Evolutionary conservation across 2,113 vertebrate species (phyloP), one percentile per base, ranked within the genome.

Genomic region (Erinaceus europaeus): DNA sequence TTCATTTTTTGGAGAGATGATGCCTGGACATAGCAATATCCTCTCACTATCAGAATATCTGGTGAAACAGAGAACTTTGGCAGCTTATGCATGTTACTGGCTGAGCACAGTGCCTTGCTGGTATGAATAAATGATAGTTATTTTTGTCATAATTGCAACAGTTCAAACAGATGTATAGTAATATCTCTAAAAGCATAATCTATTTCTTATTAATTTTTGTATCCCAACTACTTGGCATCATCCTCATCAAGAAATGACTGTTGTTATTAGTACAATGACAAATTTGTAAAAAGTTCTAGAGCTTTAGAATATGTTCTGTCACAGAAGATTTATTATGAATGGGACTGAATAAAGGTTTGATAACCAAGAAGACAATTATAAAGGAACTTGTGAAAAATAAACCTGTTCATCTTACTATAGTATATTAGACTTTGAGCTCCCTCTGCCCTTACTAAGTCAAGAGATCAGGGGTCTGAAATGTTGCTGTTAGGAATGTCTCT

Each of bases 251-350:
- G 46, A 67, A 87, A 50, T 69, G 68, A 29, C 40, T 79, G n/a
- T 32, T 91, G 21, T 93, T 88, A 42, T n/a, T 67, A 73, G 9
- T 80, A 74, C 2, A 83, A 88, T 86, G 91, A 74, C 0, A 88
- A 91, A 86, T 48, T 42, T 82, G 13, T 53, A 32, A 46, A 65
- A 91, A 88, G 12, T 91, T n/a, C n/a, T 40, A 55, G 29, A 90
- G 81, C 50, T 64, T 78, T n/a, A 79, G 29, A 9, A 90, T 59
- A 71, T 20, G 62, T 90, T 90, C 42, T 86, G 36, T 83, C 29
- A 88, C 59, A 86, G 27, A 80, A 10, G 87, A 75, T 79, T 86
- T 90, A 32, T 76, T 80, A 0, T 69, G 38, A 73, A 86, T 50
- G 13, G n/a, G 8, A 5, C 44, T 68, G n/a, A 69, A 59, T 76